These are phyloP conservation scores for Cynopterus brachyotis DNA, from an alignment of 2,113 vertebrate species.

Conservation along the genomic window DNA sequence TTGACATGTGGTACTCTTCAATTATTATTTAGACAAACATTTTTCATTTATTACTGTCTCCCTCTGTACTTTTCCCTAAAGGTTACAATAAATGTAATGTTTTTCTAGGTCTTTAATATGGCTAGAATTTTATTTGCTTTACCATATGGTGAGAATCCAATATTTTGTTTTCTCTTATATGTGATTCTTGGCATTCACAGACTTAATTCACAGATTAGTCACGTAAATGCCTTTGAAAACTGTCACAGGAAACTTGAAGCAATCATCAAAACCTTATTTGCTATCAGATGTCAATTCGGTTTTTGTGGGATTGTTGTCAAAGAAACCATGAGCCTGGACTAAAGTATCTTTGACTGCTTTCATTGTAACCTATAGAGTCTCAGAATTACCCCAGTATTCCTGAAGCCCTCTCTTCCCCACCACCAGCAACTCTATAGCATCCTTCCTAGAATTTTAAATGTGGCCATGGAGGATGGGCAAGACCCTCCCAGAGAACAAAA, in stretches of 20 bases:
- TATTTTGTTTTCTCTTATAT: not conserved
- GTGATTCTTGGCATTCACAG: not conserved
- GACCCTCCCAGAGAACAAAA: not conserved
- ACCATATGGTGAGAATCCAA: not conserved
- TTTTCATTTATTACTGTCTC: not conserved
- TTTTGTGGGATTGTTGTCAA: not conserved
- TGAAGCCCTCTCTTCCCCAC: not conserved
- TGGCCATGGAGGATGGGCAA: not conserved
- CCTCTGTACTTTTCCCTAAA: not conserved
- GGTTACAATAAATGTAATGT: not conserved
- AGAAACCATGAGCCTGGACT: not conserved
- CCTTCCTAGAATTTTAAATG: not conserved
- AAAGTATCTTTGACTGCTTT: not conserved
- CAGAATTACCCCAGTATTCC: not conserved
- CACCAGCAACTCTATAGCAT: not conserved
- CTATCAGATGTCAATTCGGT: not conserved
- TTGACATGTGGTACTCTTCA: not conserved
- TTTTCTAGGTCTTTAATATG: not conserved
- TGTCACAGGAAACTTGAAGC: not conserved
- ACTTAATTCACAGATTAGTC: too few relatives aligned
- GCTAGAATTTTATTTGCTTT: not conserved
- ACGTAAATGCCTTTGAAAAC: not conserved
- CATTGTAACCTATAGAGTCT: not conserved
- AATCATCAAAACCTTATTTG: slow-evolving; percentile 37
- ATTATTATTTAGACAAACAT: not conserved